These are phyloP conservation scores for Bombylius discolor DNA, from an alignment of 2,888 invertebrate species.

Conservation along the genomic window DNA sequence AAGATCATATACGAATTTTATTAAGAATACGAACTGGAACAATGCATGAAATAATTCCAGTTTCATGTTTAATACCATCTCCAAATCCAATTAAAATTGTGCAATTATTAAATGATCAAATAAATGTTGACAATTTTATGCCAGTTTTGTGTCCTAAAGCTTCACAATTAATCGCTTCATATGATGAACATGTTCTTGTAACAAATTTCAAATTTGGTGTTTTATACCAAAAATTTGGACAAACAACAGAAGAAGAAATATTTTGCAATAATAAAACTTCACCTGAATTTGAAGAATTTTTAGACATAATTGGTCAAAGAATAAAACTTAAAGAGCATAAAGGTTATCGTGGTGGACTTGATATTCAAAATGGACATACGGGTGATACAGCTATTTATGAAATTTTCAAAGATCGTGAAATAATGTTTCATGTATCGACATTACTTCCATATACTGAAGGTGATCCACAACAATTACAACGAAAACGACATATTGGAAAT, in stretches of 20 bases:
- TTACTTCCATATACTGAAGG: slow-evolving; percentile 89
- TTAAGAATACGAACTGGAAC: slow-evolving; percentile 77
- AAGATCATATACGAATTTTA: slow-evolving; percentile 81
- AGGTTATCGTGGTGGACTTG: slow-evolving; percentile 89
- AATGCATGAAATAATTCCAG: slow-evolving; percentile 80
- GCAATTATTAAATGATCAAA: slow-evolving; percentile 76
- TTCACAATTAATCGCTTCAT: slow-evolving; percentile 79
- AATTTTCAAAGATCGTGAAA: slow-evolving; percentile 77
- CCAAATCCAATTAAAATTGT: slow-evolving; percentile 80
- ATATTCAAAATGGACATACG: slow-evolving; percentile 92
- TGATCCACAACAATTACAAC: slow-evolving; percentile 90
- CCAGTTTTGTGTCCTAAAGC: slow-evolving; percentile 79
- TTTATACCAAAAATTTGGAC: slow-evolving; percentile 86
- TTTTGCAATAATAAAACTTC: slow-evolving; percentile 84
- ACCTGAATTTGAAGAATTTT: slow-evolving; percentile 86
- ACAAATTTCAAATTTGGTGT: slow-evolving; percentile 97
- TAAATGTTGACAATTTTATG: slow-evolving; percentile 74
- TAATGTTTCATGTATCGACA: slow-evolving; percentile 98
- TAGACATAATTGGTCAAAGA: slow-evolving; percentile 75
- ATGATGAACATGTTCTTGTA: slow-evolving; percentile 94
- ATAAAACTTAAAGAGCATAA: slow-evolving; percentile 85
- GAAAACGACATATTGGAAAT: slow-evolving; percentile 96
- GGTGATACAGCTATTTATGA: slow-evolving; percentile 92
- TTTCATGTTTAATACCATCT: slow-evolving; percentile 54
- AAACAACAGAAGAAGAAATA: slow-evolving; percentile 91